Evolutionary conservation across 2,797 vertebrate genomes (phyloP).

Genomic region (Epinephelus malabaricus): DNA sequence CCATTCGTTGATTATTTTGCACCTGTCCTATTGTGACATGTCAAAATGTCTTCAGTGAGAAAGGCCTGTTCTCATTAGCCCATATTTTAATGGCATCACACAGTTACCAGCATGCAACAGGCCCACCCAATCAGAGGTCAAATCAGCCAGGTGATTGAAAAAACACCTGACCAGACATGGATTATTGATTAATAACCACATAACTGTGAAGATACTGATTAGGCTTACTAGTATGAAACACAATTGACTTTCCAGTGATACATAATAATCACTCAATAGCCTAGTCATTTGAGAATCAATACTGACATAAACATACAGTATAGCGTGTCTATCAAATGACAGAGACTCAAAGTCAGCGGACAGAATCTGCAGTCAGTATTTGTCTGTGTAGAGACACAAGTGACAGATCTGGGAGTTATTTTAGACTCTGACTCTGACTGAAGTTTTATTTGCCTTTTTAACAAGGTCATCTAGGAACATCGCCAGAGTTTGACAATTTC

Average conservation of each 20-base stretch:
- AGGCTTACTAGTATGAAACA: not conserved
- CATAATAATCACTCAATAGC: not conserved
- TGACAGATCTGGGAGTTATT: no score
- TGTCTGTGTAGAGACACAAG: no score
- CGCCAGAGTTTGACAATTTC: not conserved
- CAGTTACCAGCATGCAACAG: not conserved
- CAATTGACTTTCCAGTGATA: not conserved
- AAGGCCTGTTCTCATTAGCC: no score
- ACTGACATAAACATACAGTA: not conserved
- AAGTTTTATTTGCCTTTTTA: no score
- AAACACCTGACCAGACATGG: not conserved
- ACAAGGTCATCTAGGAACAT: conserved; percentile 1
- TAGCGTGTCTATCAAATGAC: not conserved
- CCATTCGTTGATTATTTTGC: no score
- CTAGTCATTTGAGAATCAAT: not conserved
- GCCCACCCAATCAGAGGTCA: not conserved
- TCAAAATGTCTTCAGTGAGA: no score
- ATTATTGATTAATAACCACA: not conserved
- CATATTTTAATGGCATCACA: no score
- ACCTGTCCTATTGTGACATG: no score
- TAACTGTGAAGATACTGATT: not conserved
- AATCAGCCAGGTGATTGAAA: not conserved
- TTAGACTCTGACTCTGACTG: no score
- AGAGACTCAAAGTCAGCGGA: no score
- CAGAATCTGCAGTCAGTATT: no score